Percentiles rank a stretch among this genome's conserved stretches.
phyloP scores from a whole-genome alignment of 2,888 invertebrate genomes.

The Thera britannica region DNA sequence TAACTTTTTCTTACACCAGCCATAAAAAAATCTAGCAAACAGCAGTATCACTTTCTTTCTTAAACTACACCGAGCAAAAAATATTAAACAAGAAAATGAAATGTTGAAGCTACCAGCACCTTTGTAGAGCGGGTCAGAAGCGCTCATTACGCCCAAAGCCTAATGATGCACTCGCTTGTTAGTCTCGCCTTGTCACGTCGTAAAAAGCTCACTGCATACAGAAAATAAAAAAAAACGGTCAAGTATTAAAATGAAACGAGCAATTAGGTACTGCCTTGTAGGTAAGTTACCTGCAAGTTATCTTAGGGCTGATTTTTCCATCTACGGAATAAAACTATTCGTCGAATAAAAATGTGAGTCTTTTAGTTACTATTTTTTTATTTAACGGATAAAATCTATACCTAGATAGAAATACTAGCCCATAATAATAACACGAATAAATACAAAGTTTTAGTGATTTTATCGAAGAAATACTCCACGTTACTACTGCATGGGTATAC shows the following conservation, averaged over 20 bases:
- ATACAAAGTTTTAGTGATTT: no score
- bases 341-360: no score
- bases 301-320: no score
- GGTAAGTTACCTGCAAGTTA: slow-evolving; percentile 8
- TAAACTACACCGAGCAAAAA: slow-evolving; percentile 21
- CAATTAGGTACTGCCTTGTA: slow-evolving; percentile 36
- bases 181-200: slow-evolving; percentile 58
- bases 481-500: no score
- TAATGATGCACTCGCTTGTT: slow-evolving; percentile 74
- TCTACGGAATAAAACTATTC: no score
- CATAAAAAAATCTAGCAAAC: not conserved
- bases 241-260: slow-evolving; percentile 44
- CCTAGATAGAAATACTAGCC: no score
- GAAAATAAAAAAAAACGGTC: slow-evolving; percentile 46
- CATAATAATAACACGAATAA: no score
- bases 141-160: slow-evolving; percentile 62
- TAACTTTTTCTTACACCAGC: not conserved
- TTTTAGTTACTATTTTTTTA: no score
- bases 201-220: slow-evolving; percentile 49
- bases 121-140: slow-evolving; percentile 46
- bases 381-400: no score
- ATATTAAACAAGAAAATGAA: slow-evolving; percentile 39
- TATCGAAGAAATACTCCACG: no score
- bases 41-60: slow-evolving; percentile 18
- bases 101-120: slow-evolving; percentile 40